Percentiles rank a stretch among this genome's conserved stretches.
phyloP scores from a whole-genome alignment of 2,797 vertebrate species.

The Gallinago nigripennis region DNA sequence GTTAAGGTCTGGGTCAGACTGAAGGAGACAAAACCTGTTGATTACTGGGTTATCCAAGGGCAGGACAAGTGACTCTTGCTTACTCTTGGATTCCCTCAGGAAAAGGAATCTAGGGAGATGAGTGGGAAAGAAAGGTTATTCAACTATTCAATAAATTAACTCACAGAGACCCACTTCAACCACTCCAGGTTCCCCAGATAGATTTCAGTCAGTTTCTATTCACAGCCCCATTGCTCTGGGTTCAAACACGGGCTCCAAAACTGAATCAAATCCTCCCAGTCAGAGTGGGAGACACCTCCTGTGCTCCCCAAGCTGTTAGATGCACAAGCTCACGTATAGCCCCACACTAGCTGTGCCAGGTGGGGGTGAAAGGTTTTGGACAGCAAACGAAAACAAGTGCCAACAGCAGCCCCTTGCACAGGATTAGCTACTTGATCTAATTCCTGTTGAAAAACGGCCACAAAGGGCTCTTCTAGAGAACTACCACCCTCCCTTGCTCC shows the following conservation, averaged over 20 bases:
- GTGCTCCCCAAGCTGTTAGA: neutral
- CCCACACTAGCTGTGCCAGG: neutral
- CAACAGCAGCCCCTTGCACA: neutral
- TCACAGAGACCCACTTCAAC: neutral
- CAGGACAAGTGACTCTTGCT: neutral
- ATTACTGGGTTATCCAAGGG: neutral
- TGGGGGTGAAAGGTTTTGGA: conserved; percentile 9
- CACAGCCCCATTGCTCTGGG: neutral
- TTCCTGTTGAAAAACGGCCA: neutral
- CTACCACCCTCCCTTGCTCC: neutral
- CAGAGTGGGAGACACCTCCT: neutral
- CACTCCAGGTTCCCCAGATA: neutral
- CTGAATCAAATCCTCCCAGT: neutral
- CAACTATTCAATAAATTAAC: neutral
- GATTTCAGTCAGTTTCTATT: neutral
- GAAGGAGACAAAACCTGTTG: neutral
- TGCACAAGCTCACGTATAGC: neutral
- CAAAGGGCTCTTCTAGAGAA: neutral
- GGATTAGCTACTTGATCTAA: neutral
- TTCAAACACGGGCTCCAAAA: neutral
- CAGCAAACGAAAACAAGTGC: neutral
- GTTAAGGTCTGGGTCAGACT: neutral
- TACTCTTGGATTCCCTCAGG: neutral
- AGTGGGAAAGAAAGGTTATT: conserved; percentile 19
- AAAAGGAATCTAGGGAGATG: neutral